These are phyloP conservation scores for Erythrocercus mccallii DNA, from an alignment of 2,113 vertebrate genomes.

Conservation along the genomic window DNA sequence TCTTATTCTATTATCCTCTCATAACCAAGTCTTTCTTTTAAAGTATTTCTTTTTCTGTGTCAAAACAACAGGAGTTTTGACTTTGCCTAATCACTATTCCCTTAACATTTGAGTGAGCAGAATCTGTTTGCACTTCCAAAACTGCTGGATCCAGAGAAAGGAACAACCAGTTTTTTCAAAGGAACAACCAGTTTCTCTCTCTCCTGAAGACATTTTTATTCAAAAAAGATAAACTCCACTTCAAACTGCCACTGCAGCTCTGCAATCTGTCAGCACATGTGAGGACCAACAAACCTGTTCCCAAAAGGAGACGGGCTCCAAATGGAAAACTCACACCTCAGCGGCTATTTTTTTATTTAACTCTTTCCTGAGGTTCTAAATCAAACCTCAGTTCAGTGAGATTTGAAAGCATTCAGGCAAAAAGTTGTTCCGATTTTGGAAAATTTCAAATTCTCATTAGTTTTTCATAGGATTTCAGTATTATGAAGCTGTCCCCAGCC, in stretches of 20 bases:
- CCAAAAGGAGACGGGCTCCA: neutral
- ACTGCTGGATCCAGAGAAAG: neutral
- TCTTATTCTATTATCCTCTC: neutral
- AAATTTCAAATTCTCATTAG: neutral
- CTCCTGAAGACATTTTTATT: neutral
- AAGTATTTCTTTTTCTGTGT: neutral
- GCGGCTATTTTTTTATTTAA: neutral
- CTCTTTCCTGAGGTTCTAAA: neutral
- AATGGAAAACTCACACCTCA: neutral
- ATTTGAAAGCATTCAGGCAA: neutral
- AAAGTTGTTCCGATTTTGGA: neutral
- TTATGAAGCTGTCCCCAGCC: neutral
- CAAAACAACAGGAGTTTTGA: neutral
- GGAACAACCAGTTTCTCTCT: neutral
- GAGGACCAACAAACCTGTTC: slow-evolving; percentile 21
- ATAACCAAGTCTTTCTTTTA: neutral
- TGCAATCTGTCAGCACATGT: neutral
- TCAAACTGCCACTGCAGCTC: neutral
- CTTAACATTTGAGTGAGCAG: neutral
- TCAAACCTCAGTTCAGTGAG: neutral
- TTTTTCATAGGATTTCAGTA: neutral
- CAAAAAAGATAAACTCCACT: neutral
- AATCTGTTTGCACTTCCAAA: neutral
- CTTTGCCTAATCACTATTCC: neutral
- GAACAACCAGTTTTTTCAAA: neutral